Percentiles rank a stretch among this genome's conserved stretches.
These are phyloP conservation scores for Sylvicapra grimmia DNA, from an alignment of 2,113 vertebrate genomes.

Conservation along the genomic window DNA sequence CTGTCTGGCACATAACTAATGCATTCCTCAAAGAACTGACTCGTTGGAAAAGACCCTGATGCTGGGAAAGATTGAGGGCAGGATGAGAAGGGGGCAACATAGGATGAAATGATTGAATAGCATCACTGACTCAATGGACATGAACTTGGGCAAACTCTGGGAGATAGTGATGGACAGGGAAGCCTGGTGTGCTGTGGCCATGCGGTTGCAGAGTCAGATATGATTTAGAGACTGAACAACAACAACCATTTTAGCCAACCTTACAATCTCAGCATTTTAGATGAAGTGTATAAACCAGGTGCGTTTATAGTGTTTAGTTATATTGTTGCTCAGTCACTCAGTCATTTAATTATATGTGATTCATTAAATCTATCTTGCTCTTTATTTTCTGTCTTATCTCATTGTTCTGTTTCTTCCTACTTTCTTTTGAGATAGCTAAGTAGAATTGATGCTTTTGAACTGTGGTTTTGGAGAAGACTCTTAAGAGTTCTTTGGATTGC, in stretches of 20 bases:
- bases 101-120: not conserved
- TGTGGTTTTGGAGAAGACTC: too few species aligned
- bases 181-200: not conserved
- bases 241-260: not conserved
- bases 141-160: not conserved
- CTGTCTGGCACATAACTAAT: not conserved
- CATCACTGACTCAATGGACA: not conserved
- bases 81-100: not conserved
- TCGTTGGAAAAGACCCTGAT: not conserved
- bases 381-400: not conserved
- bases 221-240: not conserved
- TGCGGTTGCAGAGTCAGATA: not conserved
- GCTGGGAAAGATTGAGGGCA: not conserved
- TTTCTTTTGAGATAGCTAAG: not conserved
- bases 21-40: not conserved
- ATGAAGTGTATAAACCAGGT: not conserved
- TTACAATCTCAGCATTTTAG: not conserved
- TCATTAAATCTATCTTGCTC: not conserved
- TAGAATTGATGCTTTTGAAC: too few species aligned
- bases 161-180: not conserved
- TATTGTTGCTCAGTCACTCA: not conserved
- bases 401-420: not conserved
- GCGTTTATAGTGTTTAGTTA: not conserved
- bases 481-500: too few species aligned
- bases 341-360: not conserved